Evolutionary conservation across 2,888 invertebrate species (phyloP), one percentile per base, ranked within the genome.

Genomic region (Acanthosoma haemorrhoidale): DNA sequence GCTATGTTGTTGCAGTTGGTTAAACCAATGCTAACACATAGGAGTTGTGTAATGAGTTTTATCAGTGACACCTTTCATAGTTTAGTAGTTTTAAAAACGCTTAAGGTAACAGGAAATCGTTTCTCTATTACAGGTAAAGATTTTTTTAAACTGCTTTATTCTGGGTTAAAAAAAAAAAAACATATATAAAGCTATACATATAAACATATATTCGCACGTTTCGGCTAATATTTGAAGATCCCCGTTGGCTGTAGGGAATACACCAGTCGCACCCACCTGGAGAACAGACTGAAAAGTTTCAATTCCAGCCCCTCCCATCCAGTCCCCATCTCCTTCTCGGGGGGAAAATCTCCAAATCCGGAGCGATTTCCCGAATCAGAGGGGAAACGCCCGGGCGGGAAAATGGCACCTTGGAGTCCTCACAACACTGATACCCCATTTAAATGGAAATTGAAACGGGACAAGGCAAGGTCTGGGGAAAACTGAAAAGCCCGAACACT

Each of bases 361-460:
- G 51, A 5, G 51, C 51, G 51, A 51, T 51, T 51, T 51, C 51
- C 51, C 51, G 51, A 51, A 51, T 51, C 25, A 51, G 25, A 8
- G 29, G 5, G 29, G 25, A 43, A 13, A 43, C 21, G 25, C n/a
- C n/a, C n/a, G 3, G 25, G n/a, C 29, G 3, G 51, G 51, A 51
- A 51, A 51, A 51, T 51, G 29, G 25, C 29, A 51, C 25, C 51
- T n/a, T n/a, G 25, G 29, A 51, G 51, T 51, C 51, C 51, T 51
- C 51, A 61, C 61, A 61, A 61, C 61, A 61, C 61, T 61, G 61
- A 61, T 61, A 61, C 32, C 38, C 61, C 61, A 61, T 61, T 61
- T 61, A 61, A 61, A 61, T 61, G 34, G 61, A 61, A 61, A 61
- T 61, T 61, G 61, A 34, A 59, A 59, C 59, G 32, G 34, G 59